Base-by-base conservation (phyloP, 2,113 vertebrate genomes). In the Upupa epops region DNA sequence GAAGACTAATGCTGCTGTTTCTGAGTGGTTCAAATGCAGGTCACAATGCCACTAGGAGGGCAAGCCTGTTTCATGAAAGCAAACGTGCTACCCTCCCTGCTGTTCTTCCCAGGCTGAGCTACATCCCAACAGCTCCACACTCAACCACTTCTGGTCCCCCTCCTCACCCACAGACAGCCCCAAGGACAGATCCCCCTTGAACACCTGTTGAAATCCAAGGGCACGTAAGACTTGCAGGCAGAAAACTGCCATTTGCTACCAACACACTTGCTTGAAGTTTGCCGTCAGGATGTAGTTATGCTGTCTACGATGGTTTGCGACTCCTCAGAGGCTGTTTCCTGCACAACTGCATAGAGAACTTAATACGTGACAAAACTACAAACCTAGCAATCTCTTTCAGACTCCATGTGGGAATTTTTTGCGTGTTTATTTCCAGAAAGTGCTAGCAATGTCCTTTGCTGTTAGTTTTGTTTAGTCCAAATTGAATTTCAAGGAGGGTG, bases 1-100 rank as follows among this genome's bases (percentile, higher is more conserved):
- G 54, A 94, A 96, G 88, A 86, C 8, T 94, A 95, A 97, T 52
- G 31, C 32, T 85, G 69, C 55, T 65, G 72, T 71, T 88, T 86
- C 70, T 37, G 89, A 49, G 22, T 63, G 20, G 91, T 96, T 93
- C 91, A 95, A 80, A 77, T 17, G 11, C 71, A 81, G 91, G 86
- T 96, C 90, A 90, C 2, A 54, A 42, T 83, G 72, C n/a, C 52
- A 81, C 9, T 6, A 45, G 32, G 60, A 94, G 86, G 79, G 31
- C 75, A 80, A 54, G 29, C 15, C 20, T 17, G 4, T 3, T 65
- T 26, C 20, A 45, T 0, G 0, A 40, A 32, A 78, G 45, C 10
- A 60, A 88, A 32, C 22, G 26, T 8, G 1, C 7, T 61, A 29
- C 17, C 42, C 13, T 87, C 4, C 61, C n/a, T 22, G 17, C 5